Evolutionary conservation across 2,888 invertebrate species (phyloP), one percentile per base, ranked within the genome.

Genomic region (Dasysyrphus tricinctus): DNA sequence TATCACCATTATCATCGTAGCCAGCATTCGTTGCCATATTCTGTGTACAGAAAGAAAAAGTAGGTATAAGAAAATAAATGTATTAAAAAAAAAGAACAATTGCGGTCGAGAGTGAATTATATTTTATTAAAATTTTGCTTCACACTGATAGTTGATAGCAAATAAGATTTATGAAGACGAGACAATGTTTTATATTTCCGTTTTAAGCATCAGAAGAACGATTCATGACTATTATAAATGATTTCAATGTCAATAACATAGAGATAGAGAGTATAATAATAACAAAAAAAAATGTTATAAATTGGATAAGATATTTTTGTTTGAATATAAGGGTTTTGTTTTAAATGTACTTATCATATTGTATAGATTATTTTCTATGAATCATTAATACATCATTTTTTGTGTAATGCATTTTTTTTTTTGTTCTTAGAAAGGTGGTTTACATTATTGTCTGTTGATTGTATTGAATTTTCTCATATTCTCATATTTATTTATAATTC

Each of bases 21-120:
- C 86, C 86, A 65, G 81, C 86, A 82, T 86, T 86, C 54, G 86
- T 75, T 75, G 86, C 82, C 86, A 86, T 72, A 54, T 85, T 75
- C 85, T 85, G 67, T 57, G 59, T 57, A 39, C 34, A 75, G 24
- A 75, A 29, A 7, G n/a, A n/a, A 67, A 49, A 56, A 59, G 39
- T 24, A 54, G 39, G 24, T 24, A 51, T 32, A 73, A 29, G 70
- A 76, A 70, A 56, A 73, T 4, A 49, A 63, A 44, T 24, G 1
- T 19, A 69, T 51, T 3, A 51, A 19, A 49, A 56, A 67, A 34
- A 47, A 69, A 29, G 54, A 32, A 44, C 54, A 65, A 39, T 32
- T 80, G 67, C 32, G 56, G 73, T 77, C 80, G 65, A 74, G 47
- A 69, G 56, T 61, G 63, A 83, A 83, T 80, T 81, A 59, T 34